A percentile compares a stretch with the other conserved stretches of the same genome.
These are phyloP conservation scores for Oncopeltus fasciatus DNA, from an alignment of 1,140 invertebrate species.

Conservation along the genomic window DNA sequence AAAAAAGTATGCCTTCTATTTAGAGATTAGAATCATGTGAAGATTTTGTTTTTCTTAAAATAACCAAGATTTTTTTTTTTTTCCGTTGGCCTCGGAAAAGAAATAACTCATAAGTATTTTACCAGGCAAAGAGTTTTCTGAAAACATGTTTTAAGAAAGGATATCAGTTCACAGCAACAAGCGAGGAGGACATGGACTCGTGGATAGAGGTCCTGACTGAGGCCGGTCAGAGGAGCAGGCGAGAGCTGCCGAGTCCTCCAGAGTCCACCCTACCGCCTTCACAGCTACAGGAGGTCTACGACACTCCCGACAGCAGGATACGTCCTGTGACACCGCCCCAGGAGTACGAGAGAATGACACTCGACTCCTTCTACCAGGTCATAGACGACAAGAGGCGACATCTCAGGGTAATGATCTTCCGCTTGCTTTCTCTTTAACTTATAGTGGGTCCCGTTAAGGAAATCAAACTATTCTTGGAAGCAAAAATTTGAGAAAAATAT, in stretches of 20 bases:
- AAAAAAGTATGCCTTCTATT: no score
- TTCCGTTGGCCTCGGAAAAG: no score
- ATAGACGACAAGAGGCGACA: conserved; percentile 1
- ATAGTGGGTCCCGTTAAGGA: no score
- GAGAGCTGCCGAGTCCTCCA: conserved; percentile 4
- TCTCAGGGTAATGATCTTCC: not conserved
- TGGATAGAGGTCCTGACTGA: conserved; percentile 18
- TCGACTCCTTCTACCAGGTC: conserved; percentile 12
- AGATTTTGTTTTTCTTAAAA: no score
- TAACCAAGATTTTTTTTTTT: no score
- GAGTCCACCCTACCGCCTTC: not conserved
- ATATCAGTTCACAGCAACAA: conserved; percentile 19
- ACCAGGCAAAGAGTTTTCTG: no score
- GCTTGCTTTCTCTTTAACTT: no score
- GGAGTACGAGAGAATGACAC: conserved; percentile 13
- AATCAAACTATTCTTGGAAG: no score
- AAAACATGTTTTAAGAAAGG: no score
- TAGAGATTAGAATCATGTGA: no score
- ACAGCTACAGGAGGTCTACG: conserved; percentile 9
- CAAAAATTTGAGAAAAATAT: no score
- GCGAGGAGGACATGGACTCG: conserved; percentile 15
- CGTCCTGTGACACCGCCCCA: conserved; percentile 9
- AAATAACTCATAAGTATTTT: no score
- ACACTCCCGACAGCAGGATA: conserved; percentile 12
- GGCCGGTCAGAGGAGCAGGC: not conserved